Evolutionary conservation across 2,888 invertebrate species (phyloP).

Genomic region (Patella pellucida): DNA sequence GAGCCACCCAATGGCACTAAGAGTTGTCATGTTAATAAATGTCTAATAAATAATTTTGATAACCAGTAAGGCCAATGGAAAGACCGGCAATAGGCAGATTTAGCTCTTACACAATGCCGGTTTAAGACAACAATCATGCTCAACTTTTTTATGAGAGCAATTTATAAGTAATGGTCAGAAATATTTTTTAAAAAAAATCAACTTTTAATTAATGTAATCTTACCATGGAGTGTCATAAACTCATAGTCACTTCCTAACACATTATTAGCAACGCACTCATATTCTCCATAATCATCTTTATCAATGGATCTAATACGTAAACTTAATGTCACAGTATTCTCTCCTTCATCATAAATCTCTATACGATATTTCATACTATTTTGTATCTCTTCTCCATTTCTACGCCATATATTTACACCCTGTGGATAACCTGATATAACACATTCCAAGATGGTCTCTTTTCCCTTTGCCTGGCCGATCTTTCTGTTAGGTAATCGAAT

Average conservation of each 20-base stretch:
- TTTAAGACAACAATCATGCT: not conserved
- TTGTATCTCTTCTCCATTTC: constrained; percentile 48
- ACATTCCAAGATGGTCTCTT: constrained; percentile 67
- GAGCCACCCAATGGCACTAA: too few species aligned
- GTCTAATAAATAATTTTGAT: too few species aligned
- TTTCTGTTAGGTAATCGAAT: constrained; percentile 57
- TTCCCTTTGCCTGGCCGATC: constrained; percentile 61
- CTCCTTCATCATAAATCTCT: constrained; percentile 59
- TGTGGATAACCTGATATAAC: constrained; percentile 64
- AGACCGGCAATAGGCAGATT: too few species aligned
- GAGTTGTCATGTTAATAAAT: too few species aligned
- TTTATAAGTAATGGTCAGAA: not conserved
- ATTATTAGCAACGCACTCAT: constrained; percentile 56
- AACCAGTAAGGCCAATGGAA: too few species aligned
- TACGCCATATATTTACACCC: constrained; percentile 59
- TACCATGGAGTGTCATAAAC: constrained; percentile 54
- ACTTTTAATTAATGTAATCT: constrained; percentile 6
- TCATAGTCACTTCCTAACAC: constrained; percentile 51
- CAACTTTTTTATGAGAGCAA: not conserved
- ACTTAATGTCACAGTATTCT: constrained; percentile 55
- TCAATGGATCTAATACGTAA: constrained; percentile 50
- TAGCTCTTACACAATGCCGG: too few species aligned
- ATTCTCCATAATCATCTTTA: constrained; percentile 55
- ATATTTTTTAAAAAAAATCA: not conserved
- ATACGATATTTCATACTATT: constrained; percentile 55